Conservation (phyloP, 1,140 invertebrate species). For the Scaptomyza hsui region DNA sequence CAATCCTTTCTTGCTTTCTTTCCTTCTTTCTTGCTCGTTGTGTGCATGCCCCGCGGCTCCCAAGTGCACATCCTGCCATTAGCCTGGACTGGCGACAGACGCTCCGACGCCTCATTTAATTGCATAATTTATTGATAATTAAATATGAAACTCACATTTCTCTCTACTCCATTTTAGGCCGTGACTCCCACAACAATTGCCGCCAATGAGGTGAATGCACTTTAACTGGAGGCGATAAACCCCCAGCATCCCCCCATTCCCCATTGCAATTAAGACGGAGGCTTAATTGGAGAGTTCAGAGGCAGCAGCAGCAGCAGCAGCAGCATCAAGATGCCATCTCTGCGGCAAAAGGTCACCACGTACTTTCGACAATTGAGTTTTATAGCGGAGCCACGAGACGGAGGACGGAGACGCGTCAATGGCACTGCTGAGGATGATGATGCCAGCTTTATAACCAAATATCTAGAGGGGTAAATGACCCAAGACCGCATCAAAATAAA, state of each 20-base stretch:
- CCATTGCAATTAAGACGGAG: slow-evolving; percentile 47
- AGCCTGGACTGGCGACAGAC: slow-evolving; percentile 13
- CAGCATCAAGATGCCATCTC: slow-evolving; percentile 87
- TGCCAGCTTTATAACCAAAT: slow-evolving; percentile 89
- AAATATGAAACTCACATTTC: slow-evolving; percentile 56
- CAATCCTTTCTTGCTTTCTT: slow-evolving; percentile 12
- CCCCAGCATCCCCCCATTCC: slow-evolving; percentile 11
- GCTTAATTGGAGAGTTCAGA: slow-evolving; percentile 27
- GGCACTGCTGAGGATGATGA: slow-evolving; percentile 85
- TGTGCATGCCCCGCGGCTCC: slow-evolving; percentile 44
- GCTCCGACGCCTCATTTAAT: slow-evolving; percentile 51
- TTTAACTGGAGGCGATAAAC: slow-evolving; percentile 42
- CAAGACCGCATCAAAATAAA: neutral
- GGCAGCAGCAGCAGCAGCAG: slow-evolving; percentile 12
- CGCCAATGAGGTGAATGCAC: slow-evolving; percentile 74
- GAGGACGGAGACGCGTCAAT: slow-evolving; percentile 61
- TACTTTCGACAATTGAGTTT: slow-evolving; percentile 90
- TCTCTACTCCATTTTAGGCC: slow-evolving; percentile 27
- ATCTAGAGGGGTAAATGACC: slow-evolving; percentile 88
- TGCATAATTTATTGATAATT: slow-evolving; percentile 81
- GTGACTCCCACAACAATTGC: slow-evolving; percentile 56
- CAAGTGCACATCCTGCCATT: slow-evolving; percentile 64
- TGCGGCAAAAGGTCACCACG: slow-evolving; percentile 89
- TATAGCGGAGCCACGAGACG: slow-evolving; percentile 86
- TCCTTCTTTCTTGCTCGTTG: neutral